These are phyloP conservation scores for Burhinus oedicnemus DNA, from an alignment of 2,113 vertebrate species.

Conservation along the genomic window DNA sequence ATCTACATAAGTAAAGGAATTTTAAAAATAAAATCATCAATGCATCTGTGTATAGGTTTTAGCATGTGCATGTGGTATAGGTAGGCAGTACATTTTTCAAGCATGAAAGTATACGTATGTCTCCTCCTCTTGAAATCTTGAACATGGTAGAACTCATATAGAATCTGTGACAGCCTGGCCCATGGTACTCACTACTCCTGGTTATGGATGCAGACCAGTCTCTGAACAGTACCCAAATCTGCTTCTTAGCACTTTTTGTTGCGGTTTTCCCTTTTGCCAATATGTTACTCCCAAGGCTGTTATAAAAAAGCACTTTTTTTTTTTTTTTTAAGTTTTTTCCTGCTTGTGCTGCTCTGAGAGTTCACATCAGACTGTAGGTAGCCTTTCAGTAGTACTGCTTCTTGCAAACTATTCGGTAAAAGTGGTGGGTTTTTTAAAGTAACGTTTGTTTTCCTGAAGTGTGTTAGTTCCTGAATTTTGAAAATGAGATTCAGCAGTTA, in stretches of 20 bases:
- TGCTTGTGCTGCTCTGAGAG: background rate
- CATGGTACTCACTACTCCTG: rapidly evolving
- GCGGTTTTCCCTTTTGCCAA: background rate
- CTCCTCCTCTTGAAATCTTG: background rate
- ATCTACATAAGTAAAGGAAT: background rate
- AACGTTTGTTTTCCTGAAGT: background rate
- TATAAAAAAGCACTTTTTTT: background rate
- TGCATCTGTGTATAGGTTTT: background rate
- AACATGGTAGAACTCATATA: rapidly evolving
- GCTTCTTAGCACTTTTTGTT: background rate
- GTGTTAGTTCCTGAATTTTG: background rate
- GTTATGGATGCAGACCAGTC: background rate
- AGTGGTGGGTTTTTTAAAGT: background rate
- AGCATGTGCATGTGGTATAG: background rate
- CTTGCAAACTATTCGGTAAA: background rate
- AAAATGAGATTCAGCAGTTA: background rate
- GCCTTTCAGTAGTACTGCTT: background rate
- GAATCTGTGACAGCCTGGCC: background rate
- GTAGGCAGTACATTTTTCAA: background rate
- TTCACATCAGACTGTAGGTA: background rate
- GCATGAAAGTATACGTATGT: background rate
- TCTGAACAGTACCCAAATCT: background rate
- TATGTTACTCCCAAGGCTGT: background rate
- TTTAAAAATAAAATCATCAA: background rate
- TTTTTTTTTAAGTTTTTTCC: background rate